phyloP scores from a whole-genome alignment of 2,113 vertebrate genomes.

The Epinephelus cyanopodus region DNA sequence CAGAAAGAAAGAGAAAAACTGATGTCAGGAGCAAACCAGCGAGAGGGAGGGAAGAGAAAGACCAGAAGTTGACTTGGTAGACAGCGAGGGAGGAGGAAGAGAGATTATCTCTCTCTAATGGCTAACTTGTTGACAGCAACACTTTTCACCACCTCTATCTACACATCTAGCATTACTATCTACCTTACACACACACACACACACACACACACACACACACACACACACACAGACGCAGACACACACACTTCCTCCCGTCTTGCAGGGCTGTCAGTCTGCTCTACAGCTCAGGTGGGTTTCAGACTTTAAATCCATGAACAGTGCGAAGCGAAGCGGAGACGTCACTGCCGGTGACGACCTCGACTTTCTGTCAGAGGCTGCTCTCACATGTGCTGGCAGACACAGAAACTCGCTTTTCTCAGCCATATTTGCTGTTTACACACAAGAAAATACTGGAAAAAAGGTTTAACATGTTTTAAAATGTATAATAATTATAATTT shows the following conservation, averaged over 20 bases:
- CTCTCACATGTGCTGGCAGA: constrained; percentile 16
- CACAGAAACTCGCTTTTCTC: background rate
- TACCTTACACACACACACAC: constrained; percentile 26
- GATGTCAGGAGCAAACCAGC: background rate
- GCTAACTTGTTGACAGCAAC: constrained; percentile 76
- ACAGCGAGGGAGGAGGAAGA: constrained; percentile 61
- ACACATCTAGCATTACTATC: constrained; percentile 68
- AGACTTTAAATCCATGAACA: constrained; percentile 43
- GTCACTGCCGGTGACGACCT: constrained; percentile 53
- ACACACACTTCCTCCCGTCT: constrained; percentile 40
- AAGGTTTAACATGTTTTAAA: background rate
- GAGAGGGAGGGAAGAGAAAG: constrained; percentile 35
- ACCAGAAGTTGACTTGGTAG: constrained; percentile 52
- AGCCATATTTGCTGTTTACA: background rate
- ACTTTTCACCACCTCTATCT: constrained; percentile 77
- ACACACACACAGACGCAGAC: constrained; percentile 34
- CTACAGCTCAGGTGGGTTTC: constrained; percentile 54
- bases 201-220: constrained; percentile 30
- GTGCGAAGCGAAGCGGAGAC: constrained; percentile 47
- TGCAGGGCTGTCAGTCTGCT: constrained; percentile 36
- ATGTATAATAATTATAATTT: background rate
- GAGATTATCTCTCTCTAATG: constrained; percentile 78
- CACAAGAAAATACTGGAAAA: background rate
- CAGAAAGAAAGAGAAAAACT: background rate
- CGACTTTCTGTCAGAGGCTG: background rate